A percentile compares a stretch with the other conserved stretches of the same genome.
Evolutionary conservation across 92 coral and sea anemone species (phyloP).

Genomic region (Porites lobata): DNA sequence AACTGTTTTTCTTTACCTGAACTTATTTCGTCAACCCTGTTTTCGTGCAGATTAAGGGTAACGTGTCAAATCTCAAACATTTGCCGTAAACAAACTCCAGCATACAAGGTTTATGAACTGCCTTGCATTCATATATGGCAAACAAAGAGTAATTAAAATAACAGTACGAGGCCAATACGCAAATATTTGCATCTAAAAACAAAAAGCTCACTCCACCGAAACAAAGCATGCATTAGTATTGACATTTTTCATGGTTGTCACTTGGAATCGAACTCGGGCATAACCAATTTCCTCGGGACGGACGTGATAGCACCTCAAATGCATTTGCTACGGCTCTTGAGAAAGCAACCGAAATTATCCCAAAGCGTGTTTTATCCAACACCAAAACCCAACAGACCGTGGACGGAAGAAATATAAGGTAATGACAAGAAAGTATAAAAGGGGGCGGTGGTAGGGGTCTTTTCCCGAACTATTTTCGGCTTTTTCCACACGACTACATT

Average conservation of each 20-base stretch:
- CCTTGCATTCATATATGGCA: not conserved
- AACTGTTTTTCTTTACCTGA: no score
- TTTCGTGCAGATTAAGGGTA: not conserved
- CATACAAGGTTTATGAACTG: not conserved
- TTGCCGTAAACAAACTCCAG: constrained; percentile 15
- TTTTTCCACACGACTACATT: no score
- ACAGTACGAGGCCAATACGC: not conserved
- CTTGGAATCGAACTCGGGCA: not conserved
- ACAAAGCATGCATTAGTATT: not conserved
- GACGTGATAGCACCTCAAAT: not conserved
- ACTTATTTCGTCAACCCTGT: not conserved
- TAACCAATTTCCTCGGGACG: not conserved
- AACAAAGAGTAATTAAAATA: constrained; percentile 18
- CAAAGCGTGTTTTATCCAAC: no score
- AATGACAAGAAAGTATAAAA: no score
- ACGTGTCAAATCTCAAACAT: constrained; percentile 23
- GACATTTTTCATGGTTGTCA: not conserved
- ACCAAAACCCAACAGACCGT: no score
- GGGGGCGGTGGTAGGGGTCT: no score
- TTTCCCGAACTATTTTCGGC: no score
- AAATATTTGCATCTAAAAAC: not conserved
- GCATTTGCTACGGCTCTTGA: not conserved
- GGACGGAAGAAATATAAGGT: no score
- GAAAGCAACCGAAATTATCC: not conserved
- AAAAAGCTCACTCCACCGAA: not conserved